These are phyloP conservation scores for Irena cyanogastra DNA, from an alignment of 2,113 vertebrate species.

Conservation along the genomic window DNA sequence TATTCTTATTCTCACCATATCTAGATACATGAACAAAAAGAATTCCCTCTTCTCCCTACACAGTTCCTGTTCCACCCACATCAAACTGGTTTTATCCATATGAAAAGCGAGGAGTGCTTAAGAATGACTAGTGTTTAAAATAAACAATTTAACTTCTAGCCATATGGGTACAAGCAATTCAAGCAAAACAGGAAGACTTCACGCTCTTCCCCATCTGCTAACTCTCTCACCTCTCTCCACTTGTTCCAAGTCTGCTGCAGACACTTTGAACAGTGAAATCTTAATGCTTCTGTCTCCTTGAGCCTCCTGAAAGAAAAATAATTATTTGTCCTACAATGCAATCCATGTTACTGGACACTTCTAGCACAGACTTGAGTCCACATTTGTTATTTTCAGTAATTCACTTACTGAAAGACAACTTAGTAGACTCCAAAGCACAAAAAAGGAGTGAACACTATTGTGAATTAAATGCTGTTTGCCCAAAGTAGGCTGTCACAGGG, in stretches of 20 bases:
- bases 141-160: neutral
- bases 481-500: neutral
- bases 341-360: neutral
- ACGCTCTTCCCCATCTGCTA: neutral
- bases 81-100: neutral
- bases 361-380: neutral
- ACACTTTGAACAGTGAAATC: constrained; percentile 32
- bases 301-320: constrained; percentile 52
- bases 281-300: constrained; percentile 19
- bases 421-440: neutral
- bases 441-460: neutral
- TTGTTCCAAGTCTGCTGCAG: constrained; percentile 61
- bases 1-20: neutral
- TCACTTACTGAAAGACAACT: neutral
- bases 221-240: constrained; percentile 73
- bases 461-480: neutral
- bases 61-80: neutral
- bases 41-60: neutral
- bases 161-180: neutral
- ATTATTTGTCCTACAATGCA: neutral
- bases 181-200: neutral
- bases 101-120: neutral
- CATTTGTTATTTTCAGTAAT: neutral
- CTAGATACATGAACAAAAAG: neutral
- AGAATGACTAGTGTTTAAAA: neutral